Conservation (phyloP, 2,797 vertebrate genomes). For the Microchirus variegatus region DNA sequence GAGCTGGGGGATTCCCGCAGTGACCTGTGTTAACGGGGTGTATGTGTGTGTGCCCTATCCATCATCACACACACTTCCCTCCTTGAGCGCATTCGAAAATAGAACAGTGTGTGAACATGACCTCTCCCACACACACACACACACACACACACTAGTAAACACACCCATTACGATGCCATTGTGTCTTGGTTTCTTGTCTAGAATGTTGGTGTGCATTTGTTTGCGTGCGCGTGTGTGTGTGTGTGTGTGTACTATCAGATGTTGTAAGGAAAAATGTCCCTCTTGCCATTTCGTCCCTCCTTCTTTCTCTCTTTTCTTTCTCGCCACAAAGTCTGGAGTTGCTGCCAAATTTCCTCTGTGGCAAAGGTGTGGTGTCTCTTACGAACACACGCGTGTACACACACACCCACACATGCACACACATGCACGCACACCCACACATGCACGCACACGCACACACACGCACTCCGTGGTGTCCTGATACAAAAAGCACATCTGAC, state of each 20-base stretch:
- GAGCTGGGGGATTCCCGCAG: constrained; percentile 45
- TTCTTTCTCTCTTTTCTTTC: constrained; percentile 54
- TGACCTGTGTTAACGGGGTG: constrained; percentile 36
- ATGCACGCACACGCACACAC: constrained; percentile 9
- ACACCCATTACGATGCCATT: constrained; percentile 71
- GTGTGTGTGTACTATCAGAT: constrained; percentile 33
- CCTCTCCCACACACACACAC: constrained; percentile 79
- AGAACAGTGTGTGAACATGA: constrained; percentile 82
- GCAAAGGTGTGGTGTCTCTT: constrained; percentile 82
- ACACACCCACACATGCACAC: constrained; percentile 3
- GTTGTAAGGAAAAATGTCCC: constrained; percentile 45
- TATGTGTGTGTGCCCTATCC: constrained; percentile 68
- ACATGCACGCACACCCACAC: too few relatives aligned
- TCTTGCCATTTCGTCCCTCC: constrained; percentile 38
- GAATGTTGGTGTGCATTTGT: constrained; percentile 34
- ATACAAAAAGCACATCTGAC: not conserved
- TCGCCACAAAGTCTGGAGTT: constrained; percentile 82
- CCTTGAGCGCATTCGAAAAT: constrained; percentile 78
- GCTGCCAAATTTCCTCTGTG: constrained; percentile 85
- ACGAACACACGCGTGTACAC: constrained; percentile 7
- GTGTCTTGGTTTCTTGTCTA: constrained; percentile 64
- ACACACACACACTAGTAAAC: constrained; percentile 51
- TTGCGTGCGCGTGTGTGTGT: constrained; percentile 19
- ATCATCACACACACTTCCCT: constrained; percentile 82
- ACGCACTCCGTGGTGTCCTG: too few relatives aligned